Evolutionary conservation across 2,797 vertebrate species (phyloP).

Genomic region (Limnodromus scolopaceus): DNA sequence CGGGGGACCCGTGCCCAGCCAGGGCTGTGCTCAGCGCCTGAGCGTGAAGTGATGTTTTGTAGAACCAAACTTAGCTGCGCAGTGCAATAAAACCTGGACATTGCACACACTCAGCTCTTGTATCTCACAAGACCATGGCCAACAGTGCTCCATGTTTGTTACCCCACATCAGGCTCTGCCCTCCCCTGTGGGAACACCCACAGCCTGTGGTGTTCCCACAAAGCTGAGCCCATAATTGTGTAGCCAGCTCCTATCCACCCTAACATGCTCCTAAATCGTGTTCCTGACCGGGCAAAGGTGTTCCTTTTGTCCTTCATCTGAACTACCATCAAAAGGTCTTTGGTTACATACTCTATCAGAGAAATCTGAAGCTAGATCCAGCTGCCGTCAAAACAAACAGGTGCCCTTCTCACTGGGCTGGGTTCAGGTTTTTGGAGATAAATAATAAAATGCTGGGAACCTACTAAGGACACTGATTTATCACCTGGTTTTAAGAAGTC

Average conservation of each 20-base stretch:
- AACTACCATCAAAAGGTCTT: not conserved
- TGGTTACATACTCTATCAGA: not conserved
- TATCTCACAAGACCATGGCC: rapidly evolving
- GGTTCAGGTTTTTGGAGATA: not conserved
- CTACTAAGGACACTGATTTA: not conserved
- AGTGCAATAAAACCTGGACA: not conserved
- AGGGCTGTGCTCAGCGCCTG: not conserved
- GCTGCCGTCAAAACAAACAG: not conserved
- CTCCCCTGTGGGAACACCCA: not conserved
- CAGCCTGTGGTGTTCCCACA: not conserved
- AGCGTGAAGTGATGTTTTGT: not conserved
- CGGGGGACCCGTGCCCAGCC: rapidly evolving
- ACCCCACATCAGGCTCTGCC: not conserved
- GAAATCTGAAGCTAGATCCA: not conserved
- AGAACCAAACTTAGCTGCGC: not conserved
- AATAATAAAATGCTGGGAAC: not conserved
- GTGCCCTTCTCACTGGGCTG: not conserved
- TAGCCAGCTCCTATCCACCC: not conserved
- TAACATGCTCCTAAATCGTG: not conserved
- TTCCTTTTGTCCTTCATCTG: not conserved
- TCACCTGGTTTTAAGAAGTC: not conserved
- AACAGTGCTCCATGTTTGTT: not conserved
- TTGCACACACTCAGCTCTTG: not conserved
- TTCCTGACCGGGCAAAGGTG: not conserved
- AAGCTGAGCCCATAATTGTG: not conserved